Evolutionary conservation across 2,797 vertebrate genomes (phyloP), one percentile per base, ranked within the genome.

Genomic region (Megaceryle alcyon): DNA sequence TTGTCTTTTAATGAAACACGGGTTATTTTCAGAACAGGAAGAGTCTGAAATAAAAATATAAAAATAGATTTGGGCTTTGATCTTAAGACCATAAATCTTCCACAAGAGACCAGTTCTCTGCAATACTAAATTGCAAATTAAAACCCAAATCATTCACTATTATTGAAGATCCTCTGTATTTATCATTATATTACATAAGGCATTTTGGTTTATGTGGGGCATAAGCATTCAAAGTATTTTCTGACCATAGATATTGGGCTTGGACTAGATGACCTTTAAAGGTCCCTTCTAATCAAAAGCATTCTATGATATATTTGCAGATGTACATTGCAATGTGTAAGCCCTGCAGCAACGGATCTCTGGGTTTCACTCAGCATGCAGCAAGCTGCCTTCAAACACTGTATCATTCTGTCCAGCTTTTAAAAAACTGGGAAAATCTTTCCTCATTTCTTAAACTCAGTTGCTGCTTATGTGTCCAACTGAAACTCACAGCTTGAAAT

Each of bases 401-500:
- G 41, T 15, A 43, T 64, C 48, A 63, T 73, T 86, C 57, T 84
- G n/a, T 51, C 25, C 56, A 88, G 53, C 26, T 84, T 88, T 81
- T 65, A 83, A 90, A 88, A 59, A 95, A 8, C 37, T 84, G 80
- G n/a, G 77, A 78, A 93, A 86, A 76, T 81, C 46, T 88, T 54
- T 84, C 76, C 59, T 86, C 43, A 3, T 92, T 78, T 75, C 64
- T 86, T 91, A 92, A 82, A 86, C 17, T 20, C 29, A n/a, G 13
- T 53, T 71, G 21, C 39, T 69, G 54, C 51, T 91, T 85, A 82
- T 19, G 41, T 26, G 12, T 65, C 85, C 26, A 10, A 41, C 56
- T 53, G 46, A 92, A 95, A 84, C 80, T 72, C 79, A 20, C 59
- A 88, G 80, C 88, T 90, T 84, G 80, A 86, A 92, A 94, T 86